A percentile compares a stretch with the other conserved stretches of the same genome.
Conservation (phyloP, 2,888 invertebrate species). For the Drosophila formosana region DNA sequence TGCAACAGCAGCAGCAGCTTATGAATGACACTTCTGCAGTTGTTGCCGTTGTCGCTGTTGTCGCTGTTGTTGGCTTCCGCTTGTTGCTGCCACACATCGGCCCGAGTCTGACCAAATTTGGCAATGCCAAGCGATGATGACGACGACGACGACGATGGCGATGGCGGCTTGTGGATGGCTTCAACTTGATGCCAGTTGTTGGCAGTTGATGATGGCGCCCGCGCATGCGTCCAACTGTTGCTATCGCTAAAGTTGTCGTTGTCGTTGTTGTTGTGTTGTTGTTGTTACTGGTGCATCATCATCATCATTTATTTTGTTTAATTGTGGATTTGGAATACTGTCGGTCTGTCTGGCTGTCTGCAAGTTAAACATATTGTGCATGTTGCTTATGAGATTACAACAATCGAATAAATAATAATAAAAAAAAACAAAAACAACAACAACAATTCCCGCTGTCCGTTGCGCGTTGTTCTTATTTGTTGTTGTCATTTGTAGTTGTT, state of each 20-base stretch:
- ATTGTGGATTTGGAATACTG: constrained; percentile 64
- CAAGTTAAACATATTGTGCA: constrained; percentile 64
- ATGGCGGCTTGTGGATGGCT: constrained; percentile 48
- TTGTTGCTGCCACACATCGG: constrained; percentile 58
- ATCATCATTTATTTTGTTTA: constrained; percentile 74
- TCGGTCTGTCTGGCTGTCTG: constrained; percentile 15
- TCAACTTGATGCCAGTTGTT: constrained; percentile 40
- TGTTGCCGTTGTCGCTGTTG: constrained; percentile 34
- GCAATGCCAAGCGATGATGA: constrained; percentile 51
- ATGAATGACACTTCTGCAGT: constrained; percentile 58
- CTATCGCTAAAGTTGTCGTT: constrained; percentile 22
- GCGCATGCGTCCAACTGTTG: constrained; percentile 69
- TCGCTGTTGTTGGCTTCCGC: constrained; percentile 56
- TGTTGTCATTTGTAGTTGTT: constrained; percentile 27
- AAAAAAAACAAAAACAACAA: constrained; percentile 19
- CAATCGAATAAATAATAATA: constrained; percentile 68
- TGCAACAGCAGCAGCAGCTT: constrained; percentile 8
- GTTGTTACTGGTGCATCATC: constrained; percentile 51
- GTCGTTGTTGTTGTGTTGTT: constrained; percentile 18
- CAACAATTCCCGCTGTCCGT: constrained; percentile 16
- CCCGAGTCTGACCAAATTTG: constrained; percentile 72
- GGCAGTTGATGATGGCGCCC: constrained; percentile 78
- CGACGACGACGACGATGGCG: constrained; percentile 5
- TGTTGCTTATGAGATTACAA: constrained; percentile 73
- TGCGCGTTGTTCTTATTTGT: constrained; percentile 31